These are phyloP conservation scores for Polia nebulosa DNA, from an alignment of 2,888 invertebrate species.

Conservation along the genomic window DNA sequence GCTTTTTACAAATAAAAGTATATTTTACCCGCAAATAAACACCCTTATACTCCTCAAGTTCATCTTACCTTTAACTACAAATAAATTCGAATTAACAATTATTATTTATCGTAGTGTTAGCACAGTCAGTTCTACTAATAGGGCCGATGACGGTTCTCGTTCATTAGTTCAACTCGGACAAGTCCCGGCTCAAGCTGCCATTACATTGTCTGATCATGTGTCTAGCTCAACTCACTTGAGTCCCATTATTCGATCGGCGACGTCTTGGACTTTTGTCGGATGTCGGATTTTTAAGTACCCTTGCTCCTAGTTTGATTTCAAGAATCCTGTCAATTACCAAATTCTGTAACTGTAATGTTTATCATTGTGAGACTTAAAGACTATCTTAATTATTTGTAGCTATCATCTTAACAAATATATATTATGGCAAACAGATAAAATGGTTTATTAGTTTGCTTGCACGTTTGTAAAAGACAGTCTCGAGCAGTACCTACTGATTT, in stretches of 20 bases:
- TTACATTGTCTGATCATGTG: conserved; percentile 52
- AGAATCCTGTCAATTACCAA: conserved; percentile 7
- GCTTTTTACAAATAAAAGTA: background rate
- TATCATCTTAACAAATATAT: background rate
- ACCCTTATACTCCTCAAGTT: background rate
- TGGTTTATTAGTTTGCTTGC: background rate
- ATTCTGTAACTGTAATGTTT: background rate
- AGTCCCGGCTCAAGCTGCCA: conserved; percentile 30
- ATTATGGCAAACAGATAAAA: background rate
- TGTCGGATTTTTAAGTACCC: conserved; percentile 22
- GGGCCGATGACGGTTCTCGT: conserved; percentile 9
- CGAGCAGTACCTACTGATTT: no score
- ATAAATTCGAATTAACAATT: background rate
- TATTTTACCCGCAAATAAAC: background rate
- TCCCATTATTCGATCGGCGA: conserved; percentile 36
- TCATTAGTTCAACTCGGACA: conserved; percentile 40
- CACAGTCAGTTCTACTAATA: background rate
- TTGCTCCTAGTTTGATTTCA: conserved; percentile 35
- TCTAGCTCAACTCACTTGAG: conserved; percentile 49
- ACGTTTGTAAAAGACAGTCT: background rate
- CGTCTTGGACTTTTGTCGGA: conserved; percentile 26
- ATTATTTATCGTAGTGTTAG: background rate
- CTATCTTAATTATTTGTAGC: background rate
- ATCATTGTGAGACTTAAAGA: background rate
- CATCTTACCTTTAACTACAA: background rate